Percentiles rank a stretch among this genome's conserved stretches.
Conservation (phyloP, 2,797 vertebrate genomes). For the Podarcis siculus region DNA sequence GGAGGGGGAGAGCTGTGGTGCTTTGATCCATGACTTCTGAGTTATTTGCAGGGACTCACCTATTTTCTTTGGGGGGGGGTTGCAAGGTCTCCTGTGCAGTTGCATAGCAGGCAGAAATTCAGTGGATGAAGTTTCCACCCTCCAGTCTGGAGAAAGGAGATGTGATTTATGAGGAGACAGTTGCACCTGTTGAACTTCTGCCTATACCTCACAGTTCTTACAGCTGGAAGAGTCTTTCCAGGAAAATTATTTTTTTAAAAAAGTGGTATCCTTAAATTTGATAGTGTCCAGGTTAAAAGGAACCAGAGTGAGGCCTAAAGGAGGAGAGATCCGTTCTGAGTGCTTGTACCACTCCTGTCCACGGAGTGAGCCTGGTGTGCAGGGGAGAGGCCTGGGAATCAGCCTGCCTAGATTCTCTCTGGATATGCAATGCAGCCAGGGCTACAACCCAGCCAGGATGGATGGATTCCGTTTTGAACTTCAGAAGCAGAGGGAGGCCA, state of each 20-base stretch:
- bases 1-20: neutral
- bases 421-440: neutral
- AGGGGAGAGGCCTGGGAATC: neutral
- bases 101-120: neutral
- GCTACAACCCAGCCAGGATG: neutral
- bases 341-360: neutral
- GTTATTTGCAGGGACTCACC: neutral
- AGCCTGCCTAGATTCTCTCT: neutral
- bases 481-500: conserved; percentile 11
- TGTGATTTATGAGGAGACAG: neutral
- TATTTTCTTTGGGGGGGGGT: neutral
- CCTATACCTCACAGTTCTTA: neutral
- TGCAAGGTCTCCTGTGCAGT: neutral
- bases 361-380: neutral
- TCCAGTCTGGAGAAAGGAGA: neutral
- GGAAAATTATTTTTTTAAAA: neutral
- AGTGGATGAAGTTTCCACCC: neutral
- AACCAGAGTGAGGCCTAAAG: neutral
- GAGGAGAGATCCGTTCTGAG: too few relatives aligned
- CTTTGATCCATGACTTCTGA: neutral
- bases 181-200: neutral
- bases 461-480: conserved; percentile 10
- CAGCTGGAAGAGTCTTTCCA: too few relatives aligned
- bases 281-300: neutral
- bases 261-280: too few relatives aligned